Percentiles rank a stretch among this genome's conserved stretches.
phyloP scores from a whole-genome alignment of 2,113 vertebrate genomes.

The Stercorarius parasiticus region DNA sequence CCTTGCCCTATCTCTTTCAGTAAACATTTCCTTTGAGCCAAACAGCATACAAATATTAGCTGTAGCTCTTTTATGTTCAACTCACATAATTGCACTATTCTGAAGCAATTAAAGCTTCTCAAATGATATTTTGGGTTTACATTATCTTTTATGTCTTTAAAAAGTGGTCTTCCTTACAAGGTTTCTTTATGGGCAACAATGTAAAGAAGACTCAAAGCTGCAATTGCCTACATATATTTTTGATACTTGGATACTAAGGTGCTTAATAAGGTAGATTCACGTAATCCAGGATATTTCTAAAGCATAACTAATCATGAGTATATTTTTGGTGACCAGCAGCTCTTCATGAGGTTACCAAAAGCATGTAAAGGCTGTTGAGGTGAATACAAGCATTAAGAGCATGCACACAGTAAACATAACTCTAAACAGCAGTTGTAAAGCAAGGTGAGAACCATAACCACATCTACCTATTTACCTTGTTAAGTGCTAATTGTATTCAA shows the following conservation, averaged over 20 bases:
- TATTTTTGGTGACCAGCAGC: neutral
- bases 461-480: neutral
- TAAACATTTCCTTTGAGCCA: slow-evolving; percentile 61
- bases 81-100: slow-evolving; percentile 42
- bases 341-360: neutral
- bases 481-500: neutral
- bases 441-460: neutral
- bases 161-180: neutral
- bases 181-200: neutral
- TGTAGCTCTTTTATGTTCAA: neutral
- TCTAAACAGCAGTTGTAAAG: neutral
- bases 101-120: slow-evolving; percentile 46
- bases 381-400: neutral
- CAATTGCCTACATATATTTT: neutral
- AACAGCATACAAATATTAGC: slow-evolving; percentile 21
- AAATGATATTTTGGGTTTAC: slow-evolving; percentile 34
- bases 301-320: neutral
- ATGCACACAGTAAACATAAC: neutral
- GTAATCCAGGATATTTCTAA: neutral
- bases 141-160: slow-evolving; percentile 21
- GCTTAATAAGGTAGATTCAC: neutral
- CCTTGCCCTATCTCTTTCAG: slow-evolving; percentile 29
- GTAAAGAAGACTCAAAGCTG: neutral
- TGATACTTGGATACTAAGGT: neutral
- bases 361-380: neutral